Percentiles rank a stretch among this genome's conserved stretches.
Conservation (phyloP, 2,113 vertebrate species). For the Cheirogaleus medius region DNA sequence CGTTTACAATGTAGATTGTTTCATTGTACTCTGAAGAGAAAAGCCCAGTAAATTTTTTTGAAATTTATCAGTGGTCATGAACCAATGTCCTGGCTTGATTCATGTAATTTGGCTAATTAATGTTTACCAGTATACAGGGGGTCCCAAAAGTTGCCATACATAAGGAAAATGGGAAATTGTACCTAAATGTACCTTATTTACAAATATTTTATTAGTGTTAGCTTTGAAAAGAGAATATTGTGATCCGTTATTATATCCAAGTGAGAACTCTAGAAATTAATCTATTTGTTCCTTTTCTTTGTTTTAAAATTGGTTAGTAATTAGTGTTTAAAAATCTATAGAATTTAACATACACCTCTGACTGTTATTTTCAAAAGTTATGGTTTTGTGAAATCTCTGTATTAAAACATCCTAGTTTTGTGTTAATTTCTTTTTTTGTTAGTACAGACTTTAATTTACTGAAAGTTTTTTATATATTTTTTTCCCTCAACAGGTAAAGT, state of each 20-base stretch:
- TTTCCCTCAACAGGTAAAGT: constrained; percentile 90
- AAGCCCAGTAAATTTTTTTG: background rate
- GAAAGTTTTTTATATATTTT: constrained; percentile 51
- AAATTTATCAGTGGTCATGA: background rate
- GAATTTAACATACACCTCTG: constrained; percentile 8
- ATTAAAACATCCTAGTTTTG: constrained; percentile 34
- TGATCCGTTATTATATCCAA: background rate
- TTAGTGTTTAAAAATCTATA: constrained; percentile 34
- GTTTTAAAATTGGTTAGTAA: constrained; percentile 32
- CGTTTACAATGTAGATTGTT: constrained; percentile 21
- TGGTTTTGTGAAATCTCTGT: constrained; percentile 1
- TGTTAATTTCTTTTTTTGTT: constrained; percentile 26
- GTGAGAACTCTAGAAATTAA: background rate
- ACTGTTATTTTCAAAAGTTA: constrained; percentile 27
- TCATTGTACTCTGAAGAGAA: constrained; percentile 16
- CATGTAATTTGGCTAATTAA: constrained; percentile 15
- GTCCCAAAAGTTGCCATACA: too few relatives aligned
- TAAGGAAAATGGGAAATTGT: too few relatives aligned
- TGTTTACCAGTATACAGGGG: background rate
- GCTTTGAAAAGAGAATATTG: constrained; percentile 18
- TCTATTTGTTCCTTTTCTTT: background rate
- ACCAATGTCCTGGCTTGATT: background rate
- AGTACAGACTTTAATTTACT: constrained; percentile 64
- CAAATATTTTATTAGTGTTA: background rate
- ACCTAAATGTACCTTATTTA: too few relatives aligned